phyloP scores from a whole-genome alignment of 2,888 invertebrate species.

The Hanleya hanleyi region DNA sequence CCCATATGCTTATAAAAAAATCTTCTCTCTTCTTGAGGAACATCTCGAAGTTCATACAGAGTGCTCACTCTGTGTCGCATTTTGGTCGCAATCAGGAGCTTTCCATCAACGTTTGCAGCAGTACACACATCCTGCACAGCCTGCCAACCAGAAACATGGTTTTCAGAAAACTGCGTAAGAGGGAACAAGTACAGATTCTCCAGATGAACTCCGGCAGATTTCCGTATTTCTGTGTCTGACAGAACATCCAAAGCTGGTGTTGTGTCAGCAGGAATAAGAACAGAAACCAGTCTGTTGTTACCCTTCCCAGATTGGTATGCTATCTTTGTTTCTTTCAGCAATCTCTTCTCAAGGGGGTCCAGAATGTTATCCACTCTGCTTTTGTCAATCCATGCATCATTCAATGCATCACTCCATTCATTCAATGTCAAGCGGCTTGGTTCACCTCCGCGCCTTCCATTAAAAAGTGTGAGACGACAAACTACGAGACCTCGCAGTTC shows the following conservation, averaged over 20 bases:
- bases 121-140: neutral
- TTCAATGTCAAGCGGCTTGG: neutral
- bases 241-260: neutral
- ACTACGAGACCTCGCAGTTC: neutral
- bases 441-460: neutral
- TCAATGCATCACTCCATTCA: neutral
- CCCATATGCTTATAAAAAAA: neutral
- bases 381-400: neutral
- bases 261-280: neutral
- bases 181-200: neutral
- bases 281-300: neutral
- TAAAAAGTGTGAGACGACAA: neutral
- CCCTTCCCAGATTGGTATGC: neutral
- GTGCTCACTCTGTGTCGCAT: neutral
- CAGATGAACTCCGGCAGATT: neutral
- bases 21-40: neutral
- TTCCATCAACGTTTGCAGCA: neutral
- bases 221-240: neutral
- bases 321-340: neutral
- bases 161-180: neutral
- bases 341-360: neutral
- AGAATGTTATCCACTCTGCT: neutral
- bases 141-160: neutral
- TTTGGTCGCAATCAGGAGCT: neutral
- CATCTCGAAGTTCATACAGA: neutral